phyloP scores from a whole-genome alignment of 2,113 vertebrate genomes.

The Notothenia rossii region DNA sequence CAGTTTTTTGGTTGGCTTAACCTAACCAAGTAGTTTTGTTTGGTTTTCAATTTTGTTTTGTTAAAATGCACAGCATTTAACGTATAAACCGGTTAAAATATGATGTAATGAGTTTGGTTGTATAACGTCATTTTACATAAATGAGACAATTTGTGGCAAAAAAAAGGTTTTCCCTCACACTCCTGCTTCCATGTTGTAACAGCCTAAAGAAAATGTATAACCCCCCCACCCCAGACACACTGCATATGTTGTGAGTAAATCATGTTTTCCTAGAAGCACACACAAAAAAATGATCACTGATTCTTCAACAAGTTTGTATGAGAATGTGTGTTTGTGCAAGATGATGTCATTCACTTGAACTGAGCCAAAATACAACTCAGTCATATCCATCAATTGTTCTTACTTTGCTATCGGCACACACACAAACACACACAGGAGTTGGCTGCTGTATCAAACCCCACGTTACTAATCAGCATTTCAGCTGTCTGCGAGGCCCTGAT shows the following conservation, averaged over 20 bases:
- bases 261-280: constrained; percentile 51
- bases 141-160: no score
- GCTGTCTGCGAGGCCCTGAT: constrained; percentile 45
- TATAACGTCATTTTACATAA: no score
- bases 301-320: constrained; percentile 30
- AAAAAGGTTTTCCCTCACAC: neutral
- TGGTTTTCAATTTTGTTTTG: no score
- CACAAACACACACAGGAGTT: constrained; percentile 50
- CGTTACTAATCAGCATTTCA: constrained; percentile 29
- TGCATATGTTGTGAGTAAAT: constrained; percentile 12
- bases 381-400: constrained; percentile 83
- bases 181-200: neutral
- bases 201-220: neutral
- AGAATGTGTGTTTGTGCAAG: constrained; percentile 4
- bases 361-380: constrained; percentile 78
- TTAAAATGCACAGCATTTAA: no score
- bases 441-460: constrained; percentile 40
- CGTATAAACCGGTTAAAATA: no score
- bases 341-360: constrained; percentile 74
- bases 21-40: no score
- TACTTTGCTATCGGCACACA: constrained; percentile 38
- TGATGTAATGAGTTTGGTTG: no score
- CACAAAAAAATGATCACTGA: constrained; percentile 59
- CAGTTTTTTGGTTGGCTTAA: no score
- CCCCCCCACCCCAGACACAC: neutral